Percentiles rank a stretch among this genome's conserved stretches.
Conservation (phyloP, 2,797 vertebrate genomes). For the Sebastes minor region DNA sequence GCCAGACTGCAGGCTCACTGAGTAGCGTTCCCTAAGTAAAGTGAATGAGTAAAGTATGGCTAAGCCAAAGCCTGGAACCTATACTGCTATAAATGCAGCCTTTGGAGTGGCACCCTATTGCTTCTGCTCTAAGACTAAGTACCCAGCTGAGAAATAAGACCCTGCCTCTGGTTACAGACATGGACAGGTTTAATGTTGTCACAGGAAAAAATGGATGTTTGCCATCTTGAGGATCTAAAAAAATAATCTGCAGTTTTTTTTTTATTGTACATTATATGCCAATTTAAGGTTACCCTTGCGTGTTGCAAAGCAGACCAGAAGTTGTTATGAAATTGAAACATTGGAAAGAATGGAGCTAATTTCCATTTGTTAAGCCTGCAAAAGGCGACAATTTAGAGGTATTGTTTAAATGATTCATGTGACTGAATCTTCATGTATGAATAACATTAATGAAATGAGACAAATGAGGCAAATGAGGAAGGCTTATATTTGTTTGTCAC, state of each 20-base stretch:
- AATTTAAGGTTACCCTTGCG: not conserved
- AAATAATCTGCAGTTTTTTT: not conserved
- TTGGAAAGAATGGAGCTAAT: not conserved
- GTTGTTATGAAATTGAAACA: not conserved
- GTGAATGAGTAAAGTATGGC: slow-evolving; percentile 38
- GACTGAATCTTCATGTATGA: not conserved
- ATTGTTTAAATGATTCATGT: not conserved
- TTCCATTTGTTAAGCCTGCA: not conserved
- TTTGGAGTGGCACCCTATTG: slow-evolving; percentile 19
- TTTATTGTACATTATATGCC: not conserved
- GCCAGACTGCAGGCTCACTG: slow-evolving; percentile 36
- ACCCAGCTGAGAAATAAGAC: not conserved
- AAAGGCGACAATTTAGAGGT: not conserved
- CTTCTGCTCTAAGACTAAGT: slow-evolving; percentile 10
- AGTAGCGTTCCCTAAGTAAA: slow-evolving; percentile 35
- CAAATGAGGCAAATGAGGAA: not conserved
- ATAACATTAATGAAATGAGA: not conserved
- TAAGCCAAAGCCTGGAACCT: slow-evolving; percentile 32
- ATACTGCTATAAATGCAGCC: slow-evolving; percentile 24
- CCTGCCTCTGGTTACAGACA: not conserved
- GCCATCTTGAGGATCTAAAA: not conserved
- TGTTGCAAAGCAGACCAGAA: not conserved
- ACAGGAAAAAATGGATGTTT: not conserved
- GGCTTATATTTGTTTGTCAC: not conserved
- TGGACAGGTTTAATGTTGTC: not conserved